Percentiles rank a stretch among this genome's conserved stretches.
These are phyloP conservation scores for Rhadina sibilatrix DNA, from an alignment of 2,113 vertebrate genomes.

Conservation along the genomic window DNA sequence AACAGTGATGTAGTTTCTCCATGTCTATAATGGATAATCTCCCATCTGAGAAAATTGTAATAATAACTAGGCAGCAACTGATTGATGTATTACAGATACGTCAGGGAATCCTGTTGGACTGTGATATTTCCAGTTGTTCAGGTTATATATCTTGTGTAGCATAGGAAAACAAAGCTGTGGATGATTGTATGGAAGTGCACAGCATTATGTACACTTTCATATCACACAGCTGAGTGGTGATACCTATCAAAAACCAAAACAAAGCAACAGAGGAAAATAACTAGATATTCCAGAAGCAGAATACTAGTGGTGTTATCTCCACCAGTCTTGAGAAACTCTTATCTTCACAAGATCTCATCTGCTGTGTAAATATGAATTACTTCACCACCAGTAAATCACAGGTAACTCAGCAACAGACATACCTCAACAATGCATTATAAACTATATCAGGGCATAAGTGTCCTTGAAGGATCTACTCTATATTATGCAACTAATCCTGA, in stretches of 20 bases:
- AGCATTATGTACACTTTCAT: not conserved
- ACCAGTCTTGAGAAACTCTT: conserved; percentile 1
- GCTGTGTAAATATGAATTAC: not conserved
- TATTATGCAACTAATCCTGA: not conserved
- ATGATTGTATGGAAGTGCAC: not conserved
- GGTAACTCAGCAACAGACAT: not conserved
- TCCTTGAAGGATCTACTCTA: not conserved
- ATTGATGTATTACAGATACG: not conserved
- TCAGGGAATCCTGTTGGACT: conserved; percentile 21
- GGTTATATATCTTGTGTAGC: not conserved
- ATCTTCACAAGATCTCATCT: not conserved
- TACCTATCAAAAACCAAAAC: not conserved
- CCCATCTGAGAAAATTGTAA: not conserved
- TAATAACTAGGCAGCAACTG: not conserved
- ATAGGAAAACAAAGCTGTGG: not conserved
- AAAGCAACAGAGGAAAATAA: not conserved
- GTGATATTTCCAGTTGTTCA: conserved; percentile 30
- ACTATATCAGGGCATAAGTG: not conserved
- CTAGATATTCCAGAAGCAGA: not conserved
- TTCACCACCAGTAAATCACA: not conserved
- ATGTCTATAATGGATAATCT: not conserved
- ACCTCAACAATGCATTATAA: not conserved
- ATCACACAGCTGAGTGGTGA: not conserved
- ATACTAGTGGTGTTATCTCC: not conserved
- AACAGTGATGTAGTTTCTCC: not conserved